A percentile compares a stretch with the other conserved stretches of the same genome.
These are phyloP conservation scores for Gryon sp. DNA, from an alignment of 1,140 invertebrate genomes.

Conservation along the genomic window DNA sequence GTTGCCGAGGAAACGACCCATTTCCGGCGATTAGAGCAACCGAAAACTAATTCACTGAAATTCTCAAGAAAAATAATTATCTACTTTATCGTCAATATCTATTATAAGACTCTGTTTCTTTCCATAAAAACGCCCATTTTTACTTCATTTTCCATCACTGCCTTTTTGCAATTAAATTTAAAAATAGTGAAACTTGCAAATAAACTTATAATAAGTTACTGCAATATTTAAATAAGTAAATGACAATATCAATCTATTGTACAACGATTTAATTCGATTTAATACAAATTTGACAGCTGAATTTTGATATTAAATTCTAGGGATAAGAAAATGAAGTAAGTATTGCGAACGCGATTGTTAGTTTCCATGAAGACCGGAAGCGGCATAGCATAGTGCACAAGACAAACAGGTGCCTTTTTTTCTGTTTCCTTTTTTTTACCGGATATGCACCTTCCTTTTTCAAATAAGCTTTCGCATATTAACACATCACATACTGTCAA, in stretches of 20 bases:
- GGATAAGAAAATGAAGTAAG: conserved; percentile 56
- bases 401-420: conserved; percentile 62
- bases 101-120: neutral
- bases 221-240: too few species aligned
- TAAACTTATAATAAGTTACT: too few species aligned
- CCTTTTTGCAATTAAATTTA: too few species aligned
- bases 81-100: neutral
- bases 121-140: too few species aligned
- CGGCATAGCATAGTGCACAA: conserved; percentile 66
- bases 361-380: conserved; percentile 71
- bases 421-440: conserved; percentile 52
- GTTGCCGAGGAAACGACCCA: conserved; percentile 65
- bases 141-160: too few species aligned
- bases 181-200: too few species aligned
- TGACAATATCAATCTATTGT: too few species aligned
- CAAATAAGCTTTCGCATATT: conserved; percentile 71
- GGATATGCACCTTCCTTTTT: conserved; percentile 76
- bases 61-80: conserved; percentile 1
- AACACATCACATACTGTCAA: conserved; percentile 50
- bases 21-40: conserved; percentile 48
- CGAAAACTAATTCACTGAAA: conserved; percentile 25
- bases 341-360: conserved; percentile 53
- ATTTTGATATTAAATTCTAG: neutral
- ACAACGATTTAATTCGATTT: neutral
- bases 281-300: neutral